Evolutionary conservation across 2,113 vertebrate genomes (phyloP), one percentile per base, ranked within the genome.

Genomic region (Alces alces): DNA sequence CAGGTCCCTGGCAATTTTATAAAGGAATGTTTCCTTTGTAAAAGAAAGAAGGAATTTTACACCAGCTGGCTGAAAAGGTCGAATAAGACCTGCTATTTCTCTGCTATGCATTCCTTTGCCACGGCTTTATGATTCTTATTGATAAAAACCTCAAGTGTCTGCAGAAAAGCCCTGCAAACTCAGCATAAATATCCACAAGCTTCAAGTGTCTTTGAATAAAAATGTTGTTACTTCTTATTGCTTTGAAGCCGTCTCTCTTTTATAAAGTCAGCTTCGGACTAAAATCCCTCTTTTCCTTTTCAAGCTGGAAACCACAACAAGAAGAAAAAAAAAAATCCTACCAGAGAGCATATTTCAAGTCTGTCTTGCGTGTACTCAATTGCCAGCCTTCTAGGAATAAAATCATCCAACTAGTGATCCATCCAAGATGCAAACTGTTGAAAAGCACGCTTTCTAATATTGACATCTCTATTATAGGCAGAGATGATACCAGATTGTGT

Each of bases 401-500:
- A 98, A 96, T 91, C 2, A 58, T 27, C 1, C 97, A 78, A 7
- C 58, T 88, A 92, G 82, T 64, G 89, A 93, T 95, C 39, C 92
- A 45, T 83, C 14, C 21, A 57, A 11, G 14, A 94, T 52, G 47
- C 92, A 89, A 93, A 95, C 54, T 89, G 76, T 45, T 64, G 83
- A 60, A 97, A 91, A 58, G 2, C 82, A 36, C 6, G 6, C 0
- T 66, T 52, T 93, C 92, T 92, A 95, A 89, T 50, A 94, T 7
- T 87, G 57, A 97, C 76, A 73, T 39, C 50, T 97, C 97, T n/a
- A 91, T 97, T 97, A 95, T 17, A 93, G 43, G 33, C 50, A 85
- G 15, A 5, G 58, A 87, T 3, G 73, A 86, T 87, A 82, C 86
- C 95, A 89, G 90, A 97, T 96, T 36, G 66, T 30, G 5, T 92